Conservation (phyloP, 30 jellyfish, hydroid and myxozoan genomes). For the Clytia hemisphaerica region DNA sequence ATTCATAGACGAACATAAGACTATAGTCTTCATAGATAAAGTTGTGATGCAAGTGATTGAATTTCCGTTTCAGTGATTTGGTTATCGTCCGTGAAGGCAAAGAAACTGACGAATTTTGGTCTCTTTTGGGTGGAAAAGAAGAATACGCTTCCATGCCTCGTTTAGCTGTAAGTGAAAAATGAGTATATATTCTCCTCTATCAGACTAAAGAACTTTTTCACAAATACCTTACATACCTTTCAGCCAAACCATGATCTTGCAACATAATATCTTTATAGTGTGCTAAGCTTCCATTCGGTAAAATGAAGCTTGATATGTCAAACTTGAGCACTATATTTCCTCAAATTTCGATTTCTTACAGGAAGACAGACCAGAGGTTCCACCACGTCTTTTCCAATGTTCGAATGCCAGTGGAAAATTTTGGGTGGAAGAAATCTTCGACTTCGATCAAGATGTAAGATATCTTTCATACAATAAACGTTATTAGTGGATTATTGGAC, state of each 20-base stretch:
- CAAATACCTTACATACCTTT: too few species aligned
- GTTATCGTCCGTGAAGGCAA: conserved; percentile 66
- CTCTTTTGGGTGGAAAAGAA: conserved; percentile 88
- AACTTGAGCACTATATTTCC: too few species aligned
- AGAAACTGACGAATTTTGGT: conserved; percentile 88
- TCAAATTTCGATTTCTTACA: neutral
- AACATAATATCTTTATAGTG: too few species aligned
- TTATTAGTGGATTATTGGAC: neutral
- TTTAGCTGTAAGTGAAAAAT: conserved; percentile 35
- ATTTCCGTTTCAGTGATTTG: conserved; percentile 41
- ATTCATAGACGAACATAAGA: too few species aligned
- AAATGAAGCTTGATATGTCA: too few species aligned
- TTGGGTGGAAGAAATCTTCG: conserved; percentile 84
- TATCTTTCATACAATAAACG: too few species aligned
- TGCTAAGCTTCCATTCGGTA: too few species aligned
- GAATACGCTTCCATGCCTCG: conserved; percentile 84
- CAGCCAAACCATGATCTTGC: too few species aligned
- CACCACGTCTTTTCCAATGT: conserved; percentile 92
- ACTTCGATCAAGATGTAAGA: conserved; percentile 91
- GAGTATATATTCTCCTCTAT: neutral
- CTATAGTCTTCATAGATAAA: too few species aligned
- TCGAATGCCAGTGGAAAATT: conserved; percentile 97
- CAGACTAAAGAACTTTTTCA: too few species aligned
- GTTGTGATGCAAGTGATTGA: too few species aligned
- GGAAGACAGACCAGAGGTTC: conserved; percentile 60